Base-by-base conservation (phyloP, 2,113 vertebrate species). In the Saccopteryx leptura region DNA sequence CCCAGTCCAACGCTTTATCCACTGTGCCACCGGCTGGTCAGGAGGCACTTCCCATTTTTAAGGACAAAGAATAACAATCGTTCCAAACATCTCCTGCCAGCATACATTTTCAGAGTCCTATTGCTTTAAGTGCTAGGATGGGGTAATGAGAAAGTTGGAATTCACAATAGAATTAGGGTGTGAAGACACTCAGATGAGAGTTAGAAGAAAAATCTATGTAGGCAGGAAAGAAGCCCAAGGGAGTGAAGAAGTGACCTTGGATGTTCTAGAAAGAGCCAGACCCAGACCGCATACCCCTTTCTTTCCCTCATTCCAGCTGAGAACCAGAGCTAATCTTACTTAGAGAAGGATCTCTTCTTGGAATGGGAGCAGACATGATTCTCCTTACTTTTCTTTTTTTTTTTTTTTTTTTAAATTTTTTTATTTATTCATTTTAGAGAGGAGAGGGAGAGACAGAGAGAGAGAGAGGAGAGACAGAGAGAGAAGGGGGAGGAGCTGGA, bases 281-380 rank as follows among this genome's bases (percentile, higher is more conserved):
- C 14, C 13, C 8, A 56, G 12, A 39, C 1, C 5, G 7, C 7
- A 10, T 0, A 12, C 5, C 5, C 3, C 50, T 33, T 26, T 15
- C 14, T 48, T n/a, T 52, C 39, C 71, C 23, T 50, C 63, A 31
- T 10, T 63, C 28, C 23, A 56, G 48, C 23, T 60, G 8, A 31
- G 21, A 78, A 11, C 26, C 3, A 5, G 1, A 13, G 28, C 23
- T 60, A 31, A 75, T 46, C 50, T 18, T 85, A 88, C 46, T 50
- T 69, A 33, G 69, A 60, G 63, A 93, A 90, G 1, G 74, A 65
- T 31, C 17, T 65, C 46, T 69, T n/a, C 15, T 61, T 33, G 17
- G 4, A 85, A 58, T 13, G 39, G 65, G 60, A 26, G n/a, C 12
- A 60, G 52, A 23, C 39, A 18, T 4, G 65, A 52, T 61, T 84